These are phyloP conservation scores for Caenorhabditis uteleia DNA, from an alignment of 2,888 invertebrate genomes.

Conservation along the genomic window DNA sequence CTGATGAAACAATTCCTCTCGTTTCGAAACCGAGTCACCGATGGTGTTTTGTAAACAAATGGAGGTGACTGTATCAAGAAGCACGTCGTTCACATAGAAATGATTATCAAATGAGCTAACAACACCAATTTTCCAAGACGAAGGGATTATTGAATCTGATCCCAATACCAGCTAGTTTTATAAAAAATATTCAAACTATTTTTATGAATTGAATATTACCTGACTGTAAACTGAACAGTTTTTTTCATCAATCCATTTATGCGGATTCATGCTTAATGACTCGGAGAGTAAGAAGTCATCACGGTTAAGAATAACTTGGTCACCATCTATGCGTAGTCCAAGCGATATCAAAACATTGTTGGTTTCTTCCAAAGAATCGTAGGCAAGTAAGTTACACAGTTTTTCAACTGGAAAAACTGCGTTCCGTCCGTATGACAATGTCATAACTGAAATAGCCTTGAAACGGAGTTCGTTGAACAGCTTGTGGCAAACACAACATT, in stretches of 20 bases:
- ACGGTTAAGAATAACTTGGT: constrained; percentile 22
- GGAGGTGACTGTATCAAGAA: constrained; percentile 28
- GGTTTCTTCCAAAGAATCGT: constrained; percentile 43
- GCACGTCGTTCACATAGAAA: constrained; percentile 40
- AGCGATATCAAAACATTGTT: constrained; percentile 19
- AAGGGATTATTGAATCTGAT: constrained; percentile 8
- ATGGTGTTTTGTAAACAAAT: too few species aligned
- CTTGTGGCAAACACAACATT: constrained; percentile 59
- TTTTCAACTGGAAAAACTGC: constrained; percentile 34
- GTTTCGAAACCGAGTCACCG: too few species aligned
- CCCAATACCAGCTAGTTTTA: constrained; percentile 29
- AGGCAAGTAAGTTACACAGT: constrained; percentile 43
- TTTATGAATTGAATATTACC: constrained; percentile 2
- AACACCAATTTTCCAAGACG: constrained; percentile 20
- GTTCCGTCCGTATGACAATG: constrained; percentile 27
- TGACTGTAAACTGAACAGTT: constrained; percentile 25
- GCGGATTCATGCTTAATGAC: constrained; percentile 8
- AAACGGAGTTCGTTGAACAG: constrained; percentile 49
- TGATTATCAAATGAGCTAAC: constrained; percentile 48
- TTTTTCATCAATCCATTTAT: constrained; percentile 41
- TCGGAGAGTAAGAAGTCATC: constrained; percentile 19
- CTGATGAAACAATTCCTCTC: too few species aligned
- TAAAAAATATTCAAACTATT: neutral
- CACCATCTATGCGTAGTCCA: constrained; percentile 18
- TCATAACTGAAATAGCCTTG: constrained; percentile 30